These are phyloP conservation scores for Nemopilema nomurai DNA, from an alignment of 30 jellyfish, hydroid and myxozoan species.

Conservation along the genomic window DNA sequence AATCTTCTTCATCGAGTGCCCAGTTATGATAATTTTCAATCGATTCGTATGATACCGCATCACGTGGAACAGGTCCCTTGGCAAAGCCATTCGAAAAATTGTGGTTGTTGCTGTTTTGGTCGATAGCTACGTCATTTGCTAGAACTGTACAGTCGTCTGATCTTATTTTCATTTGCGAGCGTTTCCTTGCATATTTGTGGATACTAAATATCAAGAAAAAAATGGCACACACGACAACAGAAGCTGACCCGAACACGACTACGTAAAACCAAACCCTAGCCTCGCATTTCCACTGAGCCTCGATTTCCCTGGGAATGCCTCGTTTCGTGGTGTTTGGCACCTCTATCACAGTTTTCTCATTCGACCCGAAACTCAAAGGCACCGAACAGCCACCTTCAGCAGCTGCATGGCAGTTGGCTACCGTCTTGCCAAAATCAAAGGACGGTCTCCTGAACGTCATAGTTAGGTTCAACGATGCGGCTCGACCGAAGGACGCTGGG, in stretches of 20 bases:
- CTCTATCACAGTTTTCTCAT: conserved; percentile 61
- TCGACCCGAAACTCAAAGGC: conserved; percentile 36
- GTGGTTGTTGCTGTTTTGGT: background rate
- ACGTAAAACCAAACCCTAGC: conserved; percentile 69
- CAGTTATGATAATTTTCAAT: conserved; percentile 34
- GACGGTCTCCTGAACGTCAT: conserved; percentile 45
- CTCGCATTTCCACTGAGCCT: conserved; percentile 67
- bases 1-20: conserved; percentile 33
- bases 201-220: background rate
- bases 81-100: background rate
- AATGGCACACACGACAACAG: background rate
- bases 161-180: background rate
- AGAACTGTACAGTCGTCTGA: background rate
- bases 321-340: conserved; percentile 13
- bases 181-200: background rate
- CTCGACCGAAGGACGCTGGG: conserved; percentile 20
- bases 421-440: conserved; percentile 52
- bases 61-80: background rate
- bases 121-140: background rate
- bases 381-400: conserved; percentile 36
- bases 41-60: conserved; percentile 44
- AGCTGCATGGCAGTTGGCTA: conserved; percentile 46
- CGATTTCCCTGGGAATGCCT: conserved; percentile 38
- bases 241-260: conserved; percentile 17
- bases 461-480: conserved; percentile 16